Evolutionary conservation across 1,140 invertebrate genomes (phyloP), one percentile per base, ranked within the genome.

Genomic region (Brachionus paranguensis): DNA sequence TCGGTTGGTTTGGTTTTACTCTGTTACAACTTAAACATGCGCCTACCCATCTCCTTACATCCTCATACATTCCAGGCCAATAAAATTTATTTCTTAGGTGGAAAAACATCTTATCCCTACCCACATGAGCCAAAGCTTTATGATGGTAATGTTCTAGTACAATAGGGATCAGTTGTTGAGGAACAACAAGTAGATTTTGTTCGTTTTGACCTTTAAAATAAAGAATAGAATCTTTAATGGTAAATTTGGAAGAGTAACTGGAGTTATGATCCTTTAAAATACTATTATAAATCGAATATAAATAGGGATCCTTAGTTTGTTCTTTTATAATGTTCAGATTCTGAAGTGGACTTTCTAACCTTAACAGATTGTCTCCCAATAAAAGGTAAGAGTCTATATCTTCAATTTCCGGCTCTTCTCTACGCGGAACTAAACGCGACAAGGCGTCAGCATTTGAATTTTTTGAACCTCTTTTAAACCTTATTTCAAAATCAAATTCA

Each of bases 401-500:
- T 17, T 72, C 20, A 72, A 72, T 72, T 33, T 72, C 68, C 1
- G 37, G 68, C n/a, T 72, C 68, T 43, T n/a, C 37, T 72, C 68
- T 72, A 41, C 37, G 0, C 37, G 68, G 68, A n/a, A 53, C 41
- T 29, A 45, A 37, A 0, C 86, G 27, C 20, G 87, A 88, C 12
- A 90, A 81, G 12, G 86, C 86, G 79, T 89, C 88, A 2, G 88
- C 86, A 12, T 88, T 87, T 3, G 84, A 43, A 76, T 89, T 87
- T 5, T 85, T 27, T 12, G 84, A 85, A 1, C 89, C 89, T 37
- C 86, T 87, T 60, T 88, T 86, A 85, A 91, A 89, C 6, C 85
- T 85, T 2, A 91, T 85, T 11, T 87, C 88, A 85, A 88, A 91
- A 41, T 89, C 85, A 86, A 88, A 90, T 84, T 91, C 89, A 85